Evolutionary conservation across 64 coral and sea anemone species (phyloP).

Genomic region (Orbicella faveolata): DNA sequence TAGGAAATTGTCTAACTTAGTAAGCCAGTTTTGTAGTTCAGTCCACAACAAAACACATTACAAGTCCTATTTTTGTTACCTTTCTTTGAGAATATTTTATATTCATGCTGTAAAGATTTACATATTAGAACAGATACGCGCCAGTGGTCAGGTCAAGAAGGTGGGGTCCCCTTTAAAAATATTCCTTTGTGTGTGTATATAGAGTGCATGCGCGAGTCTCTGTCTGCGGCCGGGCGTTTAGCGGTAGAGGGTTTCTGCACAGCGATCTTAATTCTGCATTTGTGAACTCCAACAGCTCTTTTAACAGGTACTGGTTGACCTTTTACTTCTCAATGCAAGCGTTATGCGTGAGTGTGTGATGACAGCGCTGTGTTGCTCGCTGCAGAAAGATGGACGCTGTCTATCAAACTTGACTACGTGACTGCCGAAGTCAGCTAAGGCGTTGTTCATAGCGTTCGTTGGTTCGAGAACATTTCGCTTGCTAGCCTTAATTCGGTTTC

Average conservation of each 20-base stretch:
- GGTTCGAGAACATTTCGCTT: neutral
- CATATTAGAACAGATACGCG: neutral
- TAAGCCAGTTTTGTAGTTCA: no score
- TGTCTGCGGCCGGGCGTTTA: neutral
- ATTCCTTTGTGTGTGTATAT: neutral
- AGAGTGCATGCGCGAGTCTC: neutral
- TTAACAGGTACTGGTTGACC: neutral
- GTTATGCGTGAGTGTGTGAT: neutral
- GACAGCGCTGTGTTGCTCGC: neutral
- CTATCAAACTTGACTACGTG: constrained; percentile 23
- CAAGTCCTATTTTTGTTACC: no score
- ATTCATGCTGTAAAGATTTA: neutral
- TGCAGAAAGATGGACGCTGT: neutral
- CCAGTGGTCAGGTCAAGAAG: neutral
- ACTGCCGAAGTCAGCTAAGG: neutral
- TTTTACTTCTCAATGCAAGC: neutral
- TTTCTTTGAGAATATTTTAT: no score
- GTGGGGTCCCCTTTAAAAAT: neutral
- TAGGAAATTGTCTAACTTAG: no score
- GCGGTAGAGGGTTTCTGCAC: neutral
- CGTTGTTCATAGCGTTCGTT: constrained; percentile 20
- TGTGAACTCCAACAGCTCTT: neutral
- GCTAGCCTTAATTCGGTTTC: neutral
- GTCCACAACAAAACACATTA: no score
- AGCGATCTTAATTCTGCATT: neutral